Base-by-base conservation (phyloP, 2,888 invertebrate genomes). In the Drosophila demipolita region DNA sequence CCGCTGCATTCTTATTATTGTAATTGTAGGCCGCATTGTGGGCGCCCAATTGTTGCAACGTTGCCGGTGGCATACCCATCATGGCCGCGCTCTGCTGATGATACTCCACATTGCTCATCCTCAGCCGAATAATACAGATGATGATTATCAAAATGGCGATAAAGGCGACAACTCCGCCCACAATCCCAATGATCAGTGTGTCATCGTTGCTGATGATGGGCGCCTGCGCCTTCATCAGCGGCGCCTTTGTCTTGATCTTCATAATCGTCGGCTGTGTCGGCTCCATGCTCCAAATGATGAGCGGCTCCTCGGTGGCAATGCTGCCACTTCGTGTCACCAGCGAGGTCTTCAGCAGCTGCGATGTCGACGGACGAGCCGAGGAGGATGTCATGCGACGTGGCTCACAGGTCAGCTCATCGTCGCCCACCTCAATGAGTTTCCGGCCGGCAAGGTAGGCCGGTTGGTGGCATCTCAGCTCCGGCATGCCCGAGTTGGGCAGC, bases 141-240 rank as follows among this genome's bases (percentile, higher is more conserved):
- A 96, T 96, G 35, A 98, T 96, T 40, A 98, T 96, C 62, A 98
- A 94, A 75, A 98, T 96, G 15, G 97, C 97, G 78, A 98, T 97
- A 91, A 98, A 97, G 1, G 97, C 97, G 1, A 98, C 97, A 1
- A 98, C 98, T 2, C 98, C 98, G 0, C 98, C 98, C 0, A 98
- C 98, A 79, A 98, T 98, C n/a, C 97, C 97, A 70, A 98, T 98
- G 60, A 98, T 98, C n/a, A 98, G 94, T 6, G 97, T 98, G 83
- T 98, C 98, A 86, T 98, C 98, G 87, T 97, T 98, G 64, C 95
- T 96, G 15, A 97, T 94, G 0, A 95, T 94, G 17, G 94, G 94
- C 52, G 94, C 94, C 92, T 95, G 94, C 49, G 94, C 94, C 92
- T 95, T 96, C 61, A 95, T 94, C 54, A 94, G 95, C 29, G 94